A percentile compares a stretch with the other conserved stretches of the same genome.
Evolutionary conservation across 2,113 vertebrate species (phyloP).

Genomic region (Gopherus flavomarginatus): DNA sequence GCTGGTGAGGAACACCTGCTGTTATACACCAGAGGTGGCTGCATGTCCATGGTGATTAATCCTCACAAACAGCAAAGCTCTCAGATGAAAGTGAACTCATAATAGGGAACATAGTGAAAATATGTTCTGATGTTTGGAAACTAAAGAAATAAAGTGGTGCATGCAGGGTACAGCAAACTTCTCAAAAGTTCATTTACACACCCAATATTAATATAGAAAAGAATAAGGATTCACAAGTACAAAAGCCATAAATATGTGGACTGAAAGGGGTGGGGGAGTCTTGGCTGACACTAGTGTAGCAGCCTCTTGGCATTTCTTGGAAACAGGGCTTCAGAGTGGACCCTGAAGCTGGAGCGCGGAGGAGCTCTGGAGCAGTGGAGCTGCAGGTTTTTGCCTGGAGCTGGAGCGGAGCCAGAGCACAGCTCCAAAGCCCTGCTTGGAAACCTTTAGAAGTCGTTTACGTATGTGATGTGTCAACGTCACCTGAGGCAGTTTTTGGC

Average conservation of each 20-base stretch:
- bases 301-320: not conserved
- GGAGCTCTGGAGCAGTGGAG: too few relatives aligned
- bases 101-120: not conserved
- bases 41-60: not conserved
- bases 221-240: not conserved
- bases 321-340: not conserved
- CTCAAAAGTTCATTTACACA: not conserved
- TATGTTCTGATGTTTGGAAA: not conserved
- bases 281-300: not conserved
- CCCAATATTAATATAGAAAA: not conserved
- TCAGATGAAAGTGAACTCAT: not conserved
- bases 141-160: not conserved
- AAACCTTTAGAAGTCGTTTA: not conserved
- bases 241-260: not conserved
- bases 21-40: accelerated
- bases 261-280: not conserved
- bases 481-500: not conserved
- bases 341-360: too few relatives aligned
- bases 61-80: not conserved
- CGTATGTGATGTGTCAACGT: not conserved
- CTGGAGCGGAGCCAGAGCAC: too few relatives aligned
- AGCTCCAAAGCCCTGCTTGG: not conserved
- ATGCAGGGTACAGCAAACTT: not conserved
- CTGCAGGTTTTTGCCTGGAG: too few relatives aligned
- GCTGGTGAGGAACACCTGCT: not conserved